These are phyloP conservation scores for Tuta absoluta DNA, from an alignment of 2,888 invertebrate species.

Conservation along the genomic window DNA sequence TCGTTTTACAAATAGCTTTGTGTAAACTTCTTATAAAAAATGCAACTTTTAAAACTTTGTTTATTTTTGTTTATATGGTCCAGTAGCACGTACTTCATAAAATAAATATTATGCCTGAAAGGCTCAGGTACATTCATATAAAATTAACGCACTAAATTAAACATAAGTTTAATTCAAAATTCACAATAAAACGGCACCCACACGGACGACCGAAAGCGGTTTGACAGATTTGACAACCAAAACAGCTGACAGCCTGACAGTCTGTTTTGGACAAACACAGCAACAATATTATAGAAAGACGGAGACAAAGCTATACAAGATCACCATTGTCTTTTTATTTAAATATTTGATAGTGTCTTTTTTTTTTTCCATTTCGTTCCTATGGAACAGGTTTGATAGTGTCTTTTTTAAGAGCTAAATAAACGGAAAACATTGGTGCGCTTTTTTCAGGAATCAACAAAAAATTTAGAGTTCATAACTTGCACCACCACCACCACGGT, in stretches of 20 bases:
- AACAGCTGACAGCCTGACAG: constrained; percentile 1
- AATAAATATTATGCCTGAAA: neutral
- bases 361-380: too few species aligned
- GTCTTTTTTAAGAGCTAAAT: neutral
- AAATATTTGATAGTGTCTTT: neutral
- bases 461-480: neutral
- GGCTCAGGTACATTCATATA: too few species aligned
- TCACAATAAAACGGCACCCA: constrained; percentile 8
- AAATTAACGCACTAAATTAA: too few species aligned
- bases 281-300: neutral
- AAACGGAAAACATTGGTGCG: neutral
- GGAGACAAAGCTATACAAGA: neutral
- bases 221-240: neutral
- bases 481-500: too few species aligned
- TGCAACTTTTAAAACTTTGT: constrained; percentile 1
- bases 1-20: constrained; percentile 25
- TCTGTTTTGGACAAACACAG: neutral
- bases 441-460: neutral
- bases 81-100: neutral
- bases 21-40: constrained; percentile 21
- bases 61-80: neutral
- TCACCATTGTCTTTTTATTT: neutral
- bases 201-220: neutral
- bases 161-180: constrained; percentile 10
- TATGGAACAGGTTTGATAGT: too few species aligned